Base-by-base conservation (phyloP, 2,797 vertebrate species). In the Neostethus bicornis region DNA sequence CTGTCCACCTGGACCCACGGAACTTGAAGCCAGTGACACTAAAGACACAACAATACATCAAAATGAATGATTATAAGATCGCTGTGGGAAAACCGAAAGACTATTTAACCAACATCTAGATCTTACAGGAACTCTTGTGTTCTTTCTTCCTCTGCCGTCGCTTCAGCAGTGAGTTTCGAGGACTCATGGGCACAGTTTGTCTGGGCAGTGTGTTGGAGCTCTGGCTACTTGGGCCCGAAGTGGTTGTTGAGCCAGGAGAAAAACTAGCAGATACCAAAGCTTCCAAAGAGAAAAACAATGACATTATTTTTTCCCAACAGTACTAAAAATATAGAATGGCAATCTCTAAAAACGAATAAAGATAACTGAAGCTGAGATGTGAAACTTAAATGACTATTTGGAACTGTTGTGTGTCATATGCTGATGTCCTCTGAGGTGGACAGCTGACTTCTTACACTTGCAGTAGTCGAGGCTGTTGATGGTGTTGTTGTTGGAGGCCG, bases 11-110 rank as follows among this genome's bases (percentile, higher is more conserved):
- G 95, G 95, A 52, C 96, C 97, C 79, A 99, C 94, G 0, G 93
- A 96, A 72, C 96, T 98, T 70, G 96, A 98, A 28, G 96, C 91
- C 72, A 99, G 81, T 0, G 96, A 99, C 87, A 96, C 95, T 94
- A 75, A 19, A 62, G 19, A 67, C n/a, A 73, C 16, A 55, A 26
- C 53, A 5, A n/a, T 0, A 31, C 17, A 51, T 6, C 32, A 3
- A 17, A 47, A 29, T 46, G 13, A 8, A 3, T 0, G 16, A 29
- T 1, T 16, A 5, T 43, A 1, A 13, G n/a, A n/a, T n/a, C 23
- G 2, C 8, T 11, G 9, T 48, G 7, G 32, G 25, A 6, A 5
- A 10, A 25, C n/a, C 0, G 10, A 0, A 4, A 17, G 0, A 31
- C 13, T n/a, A n/a, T 11, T 14, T 12, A 4, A 16, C 9, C 1